Evolutionary conservation across 2,888 invertebrate species (phyloP).

Genomic region (Microdon myrmicae): DNA sequence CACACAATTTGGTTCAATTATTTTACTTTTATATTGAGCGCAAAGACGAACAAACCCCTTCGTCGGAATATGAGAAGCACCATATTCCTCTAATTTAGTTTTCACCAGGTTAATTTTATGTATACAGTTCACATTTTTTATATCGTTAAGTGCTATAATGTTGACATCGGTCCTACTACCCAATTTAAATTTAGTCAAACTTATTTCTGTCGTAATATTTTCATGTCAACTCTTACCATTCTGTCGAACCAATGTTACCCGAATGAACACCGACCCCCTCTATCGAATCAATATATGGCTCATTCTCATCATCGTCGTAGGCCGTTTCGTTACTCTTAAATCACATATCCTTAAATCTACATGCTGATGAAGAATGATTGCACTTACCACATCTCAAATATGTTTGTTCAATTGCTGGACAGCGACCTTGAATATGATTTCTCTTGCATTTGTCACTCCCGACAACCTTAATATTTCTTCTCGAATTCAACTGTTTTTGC

Average conservation of each 20-base stretch:
- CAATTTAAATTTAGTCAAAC: constrained; percentile 12
- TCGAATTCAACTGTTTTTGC: constrained; percentile 4
- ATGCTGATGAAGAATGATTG: constrained; percentile 5
- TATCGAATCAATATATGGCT: constrained; percentile 9
- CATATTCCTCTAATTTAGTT: constrained; percentile 16
- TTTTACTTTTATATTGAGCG: constrained; percentile 15
- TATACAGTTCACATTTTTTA: neutral
- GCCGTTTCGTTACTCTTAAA: constrained; percentile 4
- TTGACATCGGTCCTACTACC: constrained; percentile 16
- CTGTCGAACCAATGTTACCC: constrained; percentile 11
- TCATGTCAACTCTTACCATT: constrained; percentile 11
- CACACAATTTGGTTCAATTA: constrained; percentile 8
- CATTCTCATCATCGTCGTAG: constrained; percentile 5
- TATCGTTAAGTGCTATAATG: constrained; percentile 1
- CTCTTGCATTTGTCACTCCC: constrained; percentile 13
- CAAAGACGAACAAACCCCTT: constrained; percentile 6
- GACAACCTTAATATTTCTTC: constrained; percentile 3
- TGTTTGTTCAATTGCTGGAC: constrained; percentile 19
- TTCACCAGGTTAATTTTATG: neutral
- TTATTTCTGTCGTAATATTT: constrained; percentile 6
- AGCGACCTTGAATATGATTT: constrained; percentile 13
- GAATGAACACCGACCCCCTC: neutral
- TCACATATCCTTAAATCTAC: constrained; percentile 1
- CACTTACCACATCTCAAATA: neutral
- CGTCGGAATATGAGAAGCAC: constrained; percentile 13